Evolutionary conservation across 2,888 invertebrate species (phyloP).

Genomic region (Amaurobius ferox): DNA sequence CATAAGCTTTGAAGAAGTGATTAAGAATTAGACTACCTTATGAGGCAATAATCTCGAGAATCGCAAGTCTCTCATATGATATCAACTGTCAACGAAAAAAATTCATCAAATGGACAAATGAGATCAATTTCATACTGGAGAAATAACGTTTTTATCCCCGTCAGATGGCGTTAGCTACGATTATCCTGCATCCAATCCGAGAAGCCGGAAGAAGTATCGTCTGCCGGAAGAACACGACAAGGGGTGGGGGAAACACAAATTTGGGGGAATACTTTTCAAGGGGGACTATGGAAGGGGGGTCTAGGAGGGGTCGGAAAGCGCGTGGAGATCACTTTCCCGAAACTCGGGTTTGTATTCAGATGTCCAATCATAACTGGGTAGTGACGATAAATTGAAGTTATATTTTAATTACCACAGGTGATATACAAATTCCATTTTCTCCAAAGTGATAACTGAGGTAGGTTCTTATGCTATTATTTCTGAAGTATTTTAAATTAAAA

Average conservation of each 20-base stretch:
- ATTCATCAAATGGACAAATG: neutral
- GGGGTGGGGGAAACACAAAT: slow-evolving; percentile 33
- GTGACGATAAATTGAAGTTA: neutral
- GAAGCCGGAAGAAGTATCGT: slow-evolving; percentile 50
- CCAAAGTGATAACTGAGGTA: neutral
- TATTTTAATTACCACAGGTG: neutral
- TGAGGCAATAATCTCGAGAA: too few species aligned
- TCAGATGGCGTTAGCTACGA: slow-evolving; percentile 59
- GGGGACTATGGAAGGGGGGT: slow-evolving; percentile 20
- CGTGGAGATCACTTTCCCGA: slow-evolving; percentile 57
- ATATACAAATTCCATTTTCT: neutral
- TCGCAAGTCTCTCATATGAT: too few species aligned
- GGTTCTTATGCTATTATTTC: too few species aligned
- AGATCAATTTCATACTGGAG: neutral
- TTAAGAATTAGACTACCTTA: too few species aligned
- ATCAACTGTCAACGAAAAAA: too few species aligned
- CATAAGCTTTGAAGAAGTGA: too few species aligned
- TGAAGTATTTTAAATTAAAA: too few species aligned
- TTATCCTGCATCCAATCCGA: slow-evolving; percentile 53
- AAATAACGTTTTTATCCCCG: slow-evolving; percentile 16
- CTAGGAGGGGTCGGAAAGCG: slow-evolving; percentile 41
- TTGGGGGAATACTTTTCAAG: neutral
- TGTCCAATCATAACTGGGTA: slow-evolving; percentile 15
- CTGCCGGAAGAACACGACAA: slow-evolving; percentile 37
- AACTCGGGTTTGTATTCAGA: slow-evolving; percentile 36